Base-by-base conservation (phyloP, 1,140 invertebrate genomes). In the Lepidurus arcticus region DNA sequence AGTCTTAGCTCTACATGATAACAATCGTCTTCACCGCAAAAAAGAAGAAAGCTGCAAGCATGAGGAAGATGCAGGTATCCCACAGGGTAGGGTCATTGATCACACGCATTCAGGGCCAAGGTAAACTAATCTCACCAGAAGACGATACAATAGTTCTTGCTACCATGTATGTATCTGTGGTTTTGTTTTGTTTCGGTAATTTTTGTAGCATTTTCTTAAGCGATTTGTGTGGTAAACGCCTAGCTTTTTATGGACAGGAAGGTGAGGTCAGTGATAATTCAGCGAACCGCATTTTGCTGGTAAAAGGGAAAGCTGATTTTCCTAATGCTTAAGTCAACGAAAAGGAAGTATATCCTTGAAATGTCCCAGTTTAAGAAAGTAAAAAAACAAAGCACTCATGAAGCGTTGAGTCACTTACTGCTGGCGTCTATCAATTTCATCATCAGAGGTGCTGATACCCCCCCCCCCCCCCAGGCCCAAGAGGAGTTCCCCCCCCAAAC, bases 311-410 rank as follows among this genome's bases (percentile, higher is more conserved):
- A 65, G 53, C 53, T 65, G 21, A 21, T 13, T 65, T 65, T n/a
- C 53, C 21, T 21, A 65, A 16, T 16, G 53, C 6, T 7, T n/a
- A 65, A 65, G 13, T 65, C 53, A 65, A 34, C 34, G 34, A 4
- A 34, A 13, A 65, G 53, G 53, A 65, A 65, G 53, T 21, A 65
- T 65, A 65, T 65, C 53, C 53, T 65, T 65, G 53, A 65, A 16
- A 65, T 65, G 8, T 65, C 53, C 45, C 16, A 11, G 6, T 16
- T 16, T 65, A 21, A 16, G 21, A 65, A 16, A 7, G 0, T 5
- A 65, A n/a, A 65, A 65, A 65, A 65, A 65, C 4, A 21, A 65
- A 65, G n/a, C 4, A 9, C 21, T 13, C 53, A 21, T 65, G 8
- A 65, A 65, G 53, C 21, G 53, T 65, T 65, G 53, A 65, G 53